Conservation (phyloP, 2,113 vertebrate genomes). For the Strix uralensis region DNA sequence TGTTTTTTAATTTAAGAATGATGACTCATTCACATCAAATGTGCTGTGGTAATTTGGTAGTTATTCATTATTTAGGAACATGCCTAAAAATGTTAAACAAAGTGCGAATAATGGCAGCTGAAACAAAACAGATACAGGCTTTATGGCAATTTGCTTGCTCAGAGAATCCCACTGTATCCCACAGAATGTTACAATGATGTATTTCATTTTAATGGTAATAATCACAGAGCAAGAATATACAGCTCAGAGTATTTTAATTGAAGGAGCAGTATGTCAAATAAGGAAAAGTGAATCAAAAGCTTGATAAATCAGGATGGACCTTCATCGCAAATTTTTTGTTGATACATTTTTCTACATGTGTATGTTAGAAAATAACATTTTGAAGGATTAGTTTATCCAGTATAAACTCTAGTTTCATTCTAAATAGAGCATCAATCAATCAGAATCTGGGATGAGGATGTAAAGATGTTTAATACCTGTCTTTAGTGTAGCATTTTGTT, state of each 20-base stretch:
- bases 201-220: neutral
- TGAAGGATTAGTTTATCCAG: neutral
- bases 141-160: neutral
- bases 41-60: neutral
- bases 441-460: neutral
- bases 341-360: neutral
- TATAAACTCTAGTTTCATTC: neutral
- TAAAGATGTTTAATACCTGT: neutral
- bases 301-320: neutral
- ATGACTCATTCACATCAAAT: neutral
- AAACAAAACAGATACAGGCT: neutral
- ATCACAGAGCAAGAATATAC: neutral
- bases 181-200: neutral
- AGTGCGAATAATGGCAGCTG: neutral
- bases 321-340: neutral
- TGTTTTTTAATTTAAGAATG: neutral
- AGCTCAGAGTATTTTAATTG: neutral
- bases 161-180: neutral
- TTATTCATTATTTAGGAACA: conserved; percentile 11
- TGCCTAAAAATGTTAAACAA: neutral
- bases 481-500: neutral
- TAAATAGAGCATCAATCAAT: neutral
- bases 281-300: neutral
- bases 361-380: neutral
- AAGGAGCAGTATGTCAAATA: neutral